Evolutionary conservation across 2,113 vertebrate species (phyloP), one percentile per base, ranked within the genome.

Genomic region (Lucifuga dentata): DNA sequence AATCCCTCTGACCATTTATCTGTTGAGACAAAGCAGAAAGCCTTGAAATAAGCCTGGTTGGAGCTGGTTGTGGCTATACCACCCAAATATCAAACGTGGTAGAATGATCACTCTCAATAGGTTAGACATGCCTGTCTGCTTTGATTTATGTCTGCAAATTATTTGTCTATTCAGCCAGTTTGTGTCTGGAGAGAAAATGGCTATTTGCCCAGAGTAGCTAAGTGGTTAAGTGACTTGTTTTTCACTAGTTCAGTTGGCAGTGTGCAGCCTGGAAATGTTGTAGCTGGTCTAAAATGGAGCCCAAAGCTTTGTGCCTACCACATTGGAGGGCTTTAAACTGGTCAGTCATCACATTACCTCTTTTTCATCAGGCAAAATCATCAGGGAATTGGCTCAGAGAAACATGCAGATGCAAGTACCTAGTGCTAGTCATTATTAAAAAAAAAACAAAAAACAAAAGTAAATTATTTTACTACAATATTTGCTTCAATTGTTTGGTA

Each of bases 31-130:
- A 39, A 35, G 13, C 59, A 32, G 20, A n/a, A 8, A 12, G 38
- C 15, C 2, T 29, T 7, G 9, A 0, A 0, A 20, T 56, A 5
- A 7, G 26, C 26, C 3, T 29, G 26, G 3, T 67, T 44, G 23
- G 40, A 50, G 20, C 20, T 32, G n/a, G 69, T 39, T 76, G 16
- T 68, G 65, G 68, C 63, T 40, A 10, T 64, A 50, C 50, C 53
- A 23, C 51, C 33, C 65, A 81, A 23, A 83, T 56, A 26, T 71
- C 62, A 24, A 58, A 17, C 76, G 81, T 40, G 87, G 79, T 86
- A 32, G 72, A 89, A 24, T 73, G 82, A 73, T 56, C 76, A 51
- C 21, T 32, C 72, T 86, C 75, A 91, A 91, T 85, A 43, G 81
- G 46, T 69, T 85, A 55, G 57, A 76, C 79, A 39, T 36, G 78